Evolutionary conservation across 2,113 vertebrate genomes (phyloP), one percentile per base, ranked within the genome.

Genomic region (Heterochromis multidens): DNA sequence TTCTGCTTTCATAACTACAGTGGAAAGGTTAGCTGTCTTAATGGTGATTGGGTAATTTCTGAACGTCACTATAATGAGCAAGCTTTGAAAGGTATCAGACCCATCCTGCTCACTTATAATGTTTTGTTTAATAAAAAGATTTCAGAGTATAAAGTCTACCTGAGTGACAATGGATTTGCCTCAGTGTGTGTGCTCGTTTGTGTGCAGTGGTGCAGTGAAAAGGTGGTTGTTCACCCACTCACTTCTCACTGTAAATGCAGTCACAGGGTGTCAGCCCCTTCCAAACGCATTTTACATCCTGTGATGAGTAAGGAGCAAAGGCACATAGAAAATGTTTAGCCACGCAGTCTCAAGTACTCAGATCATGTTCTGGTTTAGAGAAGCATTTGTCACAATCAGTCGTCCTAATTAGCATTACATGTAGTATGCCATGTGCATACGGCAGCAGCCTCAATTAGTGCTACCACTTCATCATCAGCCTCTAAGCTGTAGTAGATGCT

Each of bases 381-480:
- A 58, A 62, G 56, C 76, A 89, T 92, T 87, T 81, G 80, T 84
- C 84, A 88, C 59, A 25, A 80, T 85, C 17, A 61, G 58, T 80
- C 83, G 37, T 67, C 58, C 79, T 86, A 80, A 87, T 93, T 91
- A 91, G 86, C 59, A 83, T 90, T 81, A 87, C 86, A 91, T 80
- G 89, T 80, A 63, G 63, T 46, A 58, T 77, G 63, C 25, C 60
- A 80, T 17, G 61, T 74, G 74, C 78, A 85, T 29, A 79, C 12
- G 81, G 63, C 65, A n/a, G 86, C 87, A 89, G 82, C 72, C 70
- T 93, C 87, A 92, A 92, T 95, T 91, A 90, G 65, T 57, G 59
- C 79, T 76, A 23, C 84, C 57, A 87, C 91, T 88, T 91, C 81
- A 95, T 91, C 65, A 91, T 87, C 87, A 83, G 87, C 54, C 72